Evolutionary conservation across 2,113 vertebrate species (phyloP).

Genomic region (Neolamprologus modestus): DNA sequence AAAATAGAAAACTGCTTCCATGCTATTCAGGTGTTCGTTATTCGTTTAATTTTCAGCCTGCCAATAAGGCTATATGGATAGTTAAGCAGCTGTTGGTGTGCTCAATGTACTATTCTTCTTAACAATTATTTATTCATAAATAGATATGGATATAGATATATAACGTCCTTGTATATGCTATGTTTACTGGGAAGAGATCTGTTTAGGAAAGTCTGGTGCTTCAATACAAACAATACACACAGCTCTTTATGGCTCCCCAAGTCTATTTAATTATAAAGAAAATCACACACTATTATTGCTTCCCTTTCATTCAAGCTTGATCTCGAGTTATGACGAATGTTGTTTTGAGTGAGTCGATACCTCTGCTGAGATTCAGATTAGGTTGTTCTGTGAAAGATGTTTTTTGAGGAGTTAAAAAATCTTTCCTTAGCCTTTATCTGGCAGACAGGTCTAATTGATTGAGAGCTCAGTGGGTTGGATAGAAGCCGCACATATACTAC

Average conservation of each 20-base stretch:
- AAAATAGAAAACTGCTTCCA: neutral
- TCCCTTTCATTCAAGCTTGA: slow-evolving; percentile 1
- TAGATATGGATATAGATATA: neutral
- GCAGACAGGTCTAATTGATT: slow-evolving; percentile 33
- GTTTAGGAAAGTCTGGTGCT: neutral
- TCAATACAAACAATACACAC: neutral
- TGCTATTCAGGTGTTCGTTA: neutral
- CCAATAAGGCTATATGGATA: neutral
- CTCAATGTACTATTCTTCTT: neutral
- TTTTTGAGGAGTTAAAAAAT: neutral
- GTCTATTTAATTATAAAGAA: slow-evolving; percentile 21
- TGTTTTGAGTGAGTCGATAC: slow-evolving; percentile 16
- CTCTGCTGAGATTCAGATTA: neutral
- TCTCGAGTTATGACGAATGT: slow-evolving; percentile 22
- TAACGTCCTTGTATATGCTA: neutral
- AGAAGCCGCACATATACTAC: neutral
- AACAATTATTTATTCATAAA: neutral
- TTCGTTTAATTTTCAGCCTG: neutral
- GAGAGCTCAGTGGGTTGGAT: slow-evolving; percentile 1
- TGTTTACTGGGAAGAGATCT: neutral
- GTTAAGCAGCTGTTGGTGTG: neutral
- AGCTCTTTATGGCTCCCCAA: neutral
- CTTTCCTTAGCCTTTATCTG: slow-evolving; percentile 16
- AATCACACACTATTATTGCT: slow-evolving; percentile 1
- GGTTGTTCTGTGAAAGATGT: neutral